Conservation (phyloP, 2,113 vertebrate genomes). For the Cynopterus brachyotis region DNA sequence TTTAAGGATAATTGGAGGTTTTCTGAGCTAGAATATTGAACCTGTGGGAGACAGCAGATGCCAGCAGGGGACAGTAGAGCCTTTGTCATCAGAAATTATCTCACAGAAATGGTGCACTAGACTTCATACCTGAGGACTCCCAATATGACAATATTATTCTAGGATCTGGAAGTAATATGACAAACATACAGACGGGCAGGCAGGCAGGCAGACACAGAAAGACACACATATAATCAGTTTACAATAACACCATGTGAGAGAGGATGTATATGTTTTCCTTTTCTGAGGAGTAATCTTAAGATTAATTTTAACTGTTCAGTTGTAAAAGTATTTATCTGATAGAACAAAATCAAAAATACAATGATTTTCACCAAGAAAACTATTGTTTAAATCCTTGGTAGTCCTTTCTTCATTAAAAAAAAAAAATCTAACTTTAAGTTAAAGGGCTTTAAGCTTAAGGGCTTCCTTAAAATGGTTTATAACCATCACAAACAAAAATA, state of each 20-base stretch:
- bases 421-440: background rate
- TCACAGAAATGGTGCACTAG: background rate
- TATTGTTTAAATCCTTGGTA: background rate
- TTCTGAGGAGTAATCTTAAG: background rate
- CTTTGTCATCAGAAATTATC: background rate
- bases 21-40: background rate
- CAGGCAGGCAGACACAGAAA: no score
- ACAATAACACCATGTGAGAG: background rate
- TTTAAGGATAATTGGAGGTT: background rate
- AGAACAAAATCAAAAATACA: background rate
- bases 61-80: slow-evolving; percentile 57
- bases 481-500: background rate
- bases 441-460: no score
- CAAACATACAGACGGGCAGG: background rate
- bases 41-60: background rate
- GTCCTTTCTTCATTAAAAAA: no score
- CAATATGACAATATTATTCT: background rate
- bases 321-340: background rate
- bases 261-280: background rate
- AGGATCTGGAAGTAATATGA: background rate
- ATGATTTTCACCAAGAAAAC: background rate
- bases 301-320: background rate
- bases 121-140: background rate
- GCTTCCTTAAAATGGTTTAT: background rate
- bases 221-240: background rate